Evolutionary conservation across 2,888 invertebrate genomes (phyloP).

Genomic region (Meta bourneti): DNA sequence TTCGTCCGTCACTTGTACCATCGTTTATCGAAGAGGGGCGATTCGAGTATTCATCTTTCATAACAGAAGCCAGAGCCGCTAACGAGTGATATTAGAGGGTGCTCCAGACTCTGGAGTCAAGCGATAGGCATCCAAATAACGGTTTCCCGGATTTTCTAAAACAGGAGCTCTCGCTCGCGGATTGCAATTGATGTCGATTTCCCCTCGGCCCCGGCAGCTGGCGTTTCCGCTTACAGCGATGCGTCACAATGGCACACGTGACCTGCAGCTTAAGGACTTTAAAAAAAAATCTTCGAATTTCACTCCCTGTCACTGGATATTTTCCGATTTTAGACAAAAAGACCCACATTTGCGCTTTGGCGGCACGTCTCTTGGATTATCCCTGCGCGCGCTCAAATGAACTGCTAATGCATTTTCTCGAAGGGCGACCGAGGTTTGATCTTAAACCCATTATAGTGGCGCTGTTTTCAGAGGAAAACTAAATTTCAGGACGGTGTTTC

Average conservation of each 20-base stretch:
- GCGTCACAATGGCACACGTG: conserved; percentile 48
- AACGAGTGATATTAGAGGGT: neutral
- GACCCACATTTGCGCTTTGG: too few relatives aligned
- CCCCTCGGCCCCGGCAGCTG: conserved; percentile 38
- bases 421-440: too few relatives aligned
- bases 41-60: neutral
- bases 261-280: conserved; percentile 5
- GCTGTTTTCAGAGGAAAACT: too few relatives aligned
- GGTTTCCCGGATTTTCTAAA: neutral
- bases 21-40: neutral
- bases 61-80: neutral
- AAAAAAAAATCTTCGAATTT: neutral
- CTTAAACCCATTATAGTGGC: too few relatives aligned
- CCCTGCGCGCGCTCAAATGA: too few relatives aligned
- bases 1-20: neutral
- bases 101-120: neutral
- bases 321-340: too few relatives aligned
- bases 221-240: conserved; percentile 45
- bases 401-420: too few relatives aligned
- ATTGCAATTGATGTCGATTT: neutral
- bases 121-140: neutral
- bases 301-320: too few relatives aligned
- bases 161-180: neutral
- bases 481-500: too few relatives aligned
- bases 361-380: too few relatives aligned